phyloP scores from a whole-genome alignment of 2,888 invertebrate species.

The Amphiduros pacificus region DNA sequence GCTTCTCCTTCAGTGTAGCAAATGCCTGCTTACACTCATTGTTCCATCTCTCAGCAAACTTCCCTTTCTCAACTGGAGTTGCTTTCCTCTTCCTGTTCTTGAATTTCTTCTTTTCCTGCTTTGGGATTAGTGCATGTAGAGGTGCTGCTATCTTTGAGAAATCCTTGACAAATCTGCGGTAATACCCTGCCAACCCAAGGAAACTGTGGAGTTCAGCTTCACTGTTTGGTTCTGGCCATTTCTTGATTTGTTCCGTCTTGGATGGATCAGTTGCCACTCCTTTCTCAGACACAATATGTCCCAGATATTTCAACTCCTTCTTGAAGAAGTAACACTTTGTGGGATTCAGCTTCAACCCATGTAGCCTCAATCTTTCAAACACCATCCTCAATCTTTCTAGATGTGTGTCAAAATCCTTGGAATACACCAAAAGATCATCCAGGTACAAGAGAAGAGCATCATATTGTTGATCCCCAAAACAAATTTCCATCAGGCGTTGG shows the following conservation, averaged over 20 bases:
- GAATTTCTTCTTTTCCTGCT: background rate
- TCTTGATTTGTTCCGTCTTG: constrained; percentile 5
- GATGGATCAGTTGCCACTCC: constrained; percentile 14
- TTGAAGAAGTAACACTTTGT: constrained; percentile 31
- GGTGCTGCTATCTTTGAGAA: constrained; percentile 10
- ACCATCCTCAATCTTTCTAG: constrained; percentile 23
- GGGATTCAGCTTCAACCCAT: constrained; percentile 32
- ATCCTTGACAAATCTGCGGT: constrained; percentile 13
- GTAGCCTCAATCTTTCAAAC: background rate
- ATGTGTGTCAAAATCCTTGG: constrained; percentile 19
- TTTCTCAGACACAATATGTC: constrained; percentile 11
- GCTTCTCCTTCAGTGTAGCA: background rate
- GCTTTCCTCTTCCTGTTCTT: background rate
- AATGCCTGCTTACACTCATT: constrained; percentile 4
- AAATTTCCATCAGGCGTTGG: constrained; percentile 31
- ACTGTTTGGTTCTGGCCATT: constrained; percentile 6
- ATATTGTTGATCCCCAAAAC: constrained; percentile 24
- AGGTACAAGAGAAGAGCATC: constrained; percentile 27
- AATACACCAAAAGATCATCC: constrained; percentile 33
- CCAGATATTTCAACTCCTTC: constrained; percentile 16
- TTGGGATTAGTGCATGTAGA: background rate
- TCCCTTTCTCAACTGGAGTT: background rate
- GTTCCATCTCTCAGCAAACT: constrained; percentile 14
- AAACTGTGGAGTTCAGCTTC: constrained; percentile 8
- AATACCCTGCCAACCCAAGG: constrained; percentile 12